Percentiles rank a stretch among this genome's conserved stretches.
Conservation (phyloP, 2,113 vertebrate species). For the Protomyctophum bolini region DNA sequence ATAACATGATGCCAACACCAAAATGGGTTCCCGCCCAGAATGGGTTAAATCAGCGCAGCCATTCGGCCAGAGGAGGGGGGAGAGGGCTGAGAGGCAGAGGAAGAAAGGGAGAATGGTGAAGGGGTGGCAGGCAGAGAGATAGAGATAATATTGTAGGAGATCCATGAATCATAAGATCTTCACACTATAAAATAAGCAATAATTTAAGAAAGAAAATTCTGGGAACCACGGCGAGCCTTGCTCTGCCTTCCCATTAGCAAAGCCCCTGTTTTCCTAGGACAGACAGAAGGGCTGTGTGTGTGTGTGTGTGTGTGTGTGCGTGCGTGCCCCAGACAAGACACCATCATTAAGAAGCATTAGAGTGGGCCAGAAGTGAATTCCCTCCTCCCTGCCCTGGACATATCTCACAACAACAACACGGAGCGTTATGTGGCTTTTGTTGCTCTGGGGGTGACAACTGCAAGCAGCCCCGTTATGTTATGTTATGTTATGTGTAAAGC, state of each 20-base stretch:
- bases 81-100: neutral
- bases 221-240: neutral
- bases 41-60: conserved; percentile 61
- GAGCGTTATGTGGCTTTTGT: conserved; percentile 1
- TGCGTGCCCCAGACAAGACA: conserved; percentile 1
- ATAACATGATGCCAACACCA: too few relatives aligned
- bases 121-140: neutral
- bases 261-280: too few relatives aligned
- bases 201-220: conserved; percentile 47
- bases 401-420: conserved; percentile 1
- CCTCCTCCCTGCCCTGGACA: conserved; percentile 3
- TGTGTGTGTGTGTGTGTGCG: too few relatives aligned
- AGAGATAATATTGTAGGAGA: conserved; percentile 27
- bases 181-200: conserved; percentile 56
- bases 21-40: too few relatives aligned
- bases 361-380: conserved; percentile 32
- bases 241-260: too few relatives aligned
- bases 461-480: conserved; percentile 35
- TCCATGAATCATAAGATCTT: conserved; percentile 65
- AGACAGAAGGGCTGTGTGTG: too few relatives aligned
- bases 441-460: conserved; percentile 6
- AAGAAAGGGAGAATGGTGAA: neutral
- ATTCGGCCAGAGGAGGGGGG: conserved; percentile 27
- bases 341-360: conserved; percentile 29
- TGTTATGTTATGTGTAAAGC: conserved; percentile 50